A percentile compares a stretch with the other conserved stretches of the same genome.
phyloP scores from a whole-genome alignment of 2,888 invertebrate species.

The Drosophila nigricruria region DNA sequence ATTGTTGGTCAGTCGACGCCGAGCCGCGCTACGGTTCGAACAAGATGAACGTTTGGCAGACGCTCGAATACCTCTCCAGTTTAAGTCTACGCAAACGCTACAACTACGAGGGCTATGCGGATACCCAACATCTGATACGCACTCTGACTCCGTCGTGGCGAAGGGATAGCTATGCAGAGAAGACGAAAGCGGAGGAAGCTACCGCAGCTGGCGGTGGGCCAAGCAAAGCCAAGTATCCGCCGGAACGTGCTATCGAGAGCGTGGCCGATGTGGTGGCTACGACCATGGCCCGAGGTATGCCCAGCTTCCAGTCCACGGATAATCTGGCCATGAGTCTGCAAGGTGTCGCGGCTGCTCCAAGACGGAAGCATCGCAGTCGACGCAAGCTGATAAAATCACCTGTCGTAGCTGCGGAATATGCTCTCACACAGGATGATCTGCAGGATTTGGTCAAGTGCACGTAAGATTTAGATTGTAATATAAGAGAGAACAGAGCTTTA shows the following conservation, averaged over 20 bases:
- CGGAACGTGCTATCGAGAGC: constrained; percentile 29
- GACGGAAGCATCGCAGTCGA: constrained; percentile 37
- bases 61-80: constrained; percentile 82
- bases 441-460: constrained; percentile 84
- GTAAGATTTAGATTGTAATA: constrained; percentile 63
- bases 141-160: constrained; percentile 80
- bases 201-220: constrained; percentile 28
- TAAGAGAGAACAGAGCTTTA: background rate
- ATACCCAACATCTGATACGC: constrained; percentile 76
- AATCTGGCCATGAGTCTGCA: constrained; percentile 23
- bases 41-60: constrained; percentile 85
- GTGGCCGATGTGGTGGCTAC: constrained; percentile 32
- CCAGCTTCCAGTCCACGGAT: constrained; percentile 52
- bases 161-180: constrained; percentile 81
- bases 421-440: constrained; percentile 75
- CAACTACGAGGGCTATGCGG: constrained; percentile 83
- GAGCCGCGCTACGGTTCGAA: constrained; percentile 81
- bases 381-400: constrained; percentile 18
- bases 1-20: constrained; percentile 84
- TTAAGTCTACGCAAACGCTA: constrained; percentile 79
- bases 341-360: constrained; percentile 8
- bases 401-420: constrained; percentile 69
- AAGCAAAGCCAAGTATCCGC: constrained; percentile 44
- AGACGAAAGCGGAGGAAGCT: constrained; percentile 61
- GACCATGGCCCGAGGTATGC: constrained; percentile 30